Conservation (phyloP, 2,888 invertebrate genomes). For the Rhogogaster chlorosoma region DNA sequence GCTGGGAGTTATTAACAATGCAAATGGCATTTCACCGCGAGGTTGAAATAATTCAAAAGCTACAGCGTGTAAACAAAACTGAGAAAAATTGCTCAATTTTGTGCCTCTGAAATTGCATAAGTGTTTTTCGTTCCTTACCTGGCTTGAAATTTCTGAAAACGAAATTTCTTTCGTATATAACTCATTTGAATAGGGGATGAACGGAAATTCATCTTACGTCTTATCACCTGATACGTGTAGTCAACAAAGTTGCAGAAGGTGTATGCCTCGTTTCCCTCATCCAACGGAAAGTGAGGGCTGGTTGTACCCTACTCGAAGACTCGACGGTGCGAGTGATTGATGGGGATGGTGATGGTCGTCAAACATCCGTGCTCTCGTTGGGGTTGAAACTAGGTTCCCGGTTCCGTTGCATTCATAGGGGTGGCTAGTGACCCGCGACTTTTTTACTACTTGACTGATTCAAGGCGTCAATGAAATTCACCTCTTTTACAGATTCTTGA, state of each 20-base stretch:
- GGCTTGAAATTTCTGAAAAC: neutral
- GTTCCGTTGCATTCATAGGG: conserved; percentile 7
- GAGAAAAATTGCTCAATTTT: conserved; percentile 67
- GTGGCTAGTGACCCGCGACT: conserved; percentile 23
- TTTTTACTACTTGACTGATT: neutral
- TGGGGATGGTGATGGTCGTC: conserved; percentile 29
- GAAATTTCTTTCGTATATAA: neutral
- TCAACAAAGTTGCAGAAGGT: neutral
- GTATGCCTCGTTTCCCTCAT: neutral
- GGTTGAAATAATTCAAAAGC: conserved; percentile 53
- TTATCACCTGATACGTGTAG: neutral
- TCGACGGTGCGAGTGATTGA: conserved; percentile 39
- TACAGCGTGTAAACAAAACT: conserved; percentile 61
- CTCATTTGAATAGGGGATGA: neutral
- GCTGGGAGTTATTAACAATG: conserved; percentile 60
- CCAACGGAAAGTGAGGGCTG: neutral
- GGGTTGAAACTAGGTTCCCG: conserved; percentile 1
- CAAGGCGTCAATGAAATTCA: neutral
- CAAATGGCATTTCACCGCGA: conserved; percentile 55
- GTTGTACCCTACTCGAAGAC: conserved; percentile 12
- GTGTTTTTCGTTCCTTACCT: neutral
- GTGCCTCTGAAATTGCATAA: conserved; percentile 56
- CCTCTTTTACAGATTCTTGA: neutral
- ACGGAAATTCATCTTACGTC: neutral
- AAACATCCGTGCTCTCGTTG: conserved; percentile 6